These are phyloP conservation scores for Nothocercus julius DNA, from an alignment of 2,113 vertebrate genomes.

Conservation along the genomic window DNA sequence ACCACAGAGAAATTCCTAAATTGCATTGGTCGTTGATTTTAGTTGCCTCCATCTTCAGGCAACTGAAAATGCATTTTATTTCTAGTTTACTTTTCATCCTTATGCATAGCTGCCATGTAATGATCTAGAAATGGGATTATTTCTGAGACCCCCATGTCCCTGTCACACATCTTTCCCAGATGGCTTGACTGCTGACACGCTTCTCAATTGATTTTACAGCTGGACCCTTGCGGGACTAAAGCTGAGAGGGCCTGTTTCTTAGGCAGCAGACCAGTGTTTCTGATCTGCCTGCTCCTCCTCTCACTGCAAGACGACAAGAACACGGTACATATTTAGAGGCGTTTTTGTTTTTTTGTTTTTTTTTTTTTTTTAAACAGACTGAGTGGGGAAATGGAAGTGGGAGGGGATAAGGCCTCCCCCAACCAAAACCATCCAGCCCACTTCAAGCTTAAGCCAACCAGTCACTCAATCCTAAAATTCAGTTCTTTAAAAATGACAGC, in stretches of 20 bases:
- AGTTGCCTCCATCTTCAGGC: constrained; percentile 17
- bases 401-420: constrained; percentile 66
- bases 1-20: background rate
- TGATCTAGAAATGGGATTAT: constrained; percentile 73
- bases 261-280: constrained; percentile 29
- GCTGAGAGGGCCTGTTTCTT: constrained; percentile 26
- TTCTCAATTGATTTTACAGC: constrained; percentile 44
- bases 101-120: constrained; percentile 72
- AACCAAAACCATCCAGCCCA: constrained; percentile 63
- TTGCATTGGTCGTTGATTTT: background rate
- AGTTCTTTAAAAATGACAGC: constrained; percentile 77
- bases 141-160: constrained; percentile 74
- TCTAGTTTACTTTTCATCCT: constrained; percentile 53
- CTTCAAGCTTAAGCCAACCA: constrained; percentile 61
- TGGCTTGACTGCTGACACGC: constrained; percentile 5
- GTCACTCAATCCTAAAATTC: constrained; percentile 71
- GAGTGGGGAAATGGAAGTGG: constrained; percentile 51
- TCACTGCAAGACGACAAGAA: constrained; percentile 62
- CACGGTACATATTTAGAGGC: constrained; percentile 64
- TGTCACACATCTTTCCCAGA: constrained; percentile 45
- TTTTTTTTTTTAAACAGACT: background rate
- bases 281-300: constrained; percentile 50
- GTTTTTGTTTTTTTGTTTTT: constrained; percentile 9
- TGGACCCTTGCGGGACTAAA: constrained; percentile 21
- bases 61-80: background rate